phyloP scores from a whole-genome alignment of 2,113 vertebrate species.

The Colinus virginianus region DNA sequence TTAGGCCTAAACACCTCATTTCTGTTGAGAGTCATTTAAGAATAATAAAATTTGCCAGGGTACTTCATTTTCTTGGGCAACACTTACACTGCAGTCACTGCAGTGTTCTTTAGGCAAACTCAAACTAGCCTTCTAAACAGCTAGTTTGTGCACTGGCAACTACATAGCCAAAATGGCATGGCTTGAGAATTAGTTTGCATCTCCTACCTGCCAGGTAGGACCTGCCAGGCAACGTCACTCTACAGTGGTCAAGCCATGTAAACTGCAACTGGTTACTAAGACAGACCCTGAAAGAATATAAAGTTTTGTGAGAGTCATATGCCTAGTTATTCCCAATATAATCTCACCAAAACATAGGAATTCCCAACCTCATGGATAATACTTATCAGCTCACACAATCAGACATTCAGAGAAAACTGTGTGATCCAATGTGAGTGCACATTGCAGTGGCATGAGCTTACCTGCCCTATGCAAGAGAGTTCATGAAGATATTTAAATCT shows the following conservation, averaged over 20 bases:
- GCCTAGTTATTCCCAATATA: not conserved
- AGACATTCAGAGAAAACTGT: not conserved
- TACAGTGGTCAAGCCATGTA: not conserved
- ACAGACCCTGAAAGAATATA: not conserved
- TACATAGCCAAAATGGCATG: not conserved
- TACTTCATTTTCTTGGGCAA: not conserved
- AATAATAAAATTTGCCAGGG: slow-evolving; percentile 20
- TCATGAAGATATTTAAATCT: not conserved
- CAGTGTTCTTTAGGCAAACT: not conserved
- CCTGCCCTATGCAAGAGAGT: not conserved
- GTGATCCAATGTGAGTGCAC: not conserved
- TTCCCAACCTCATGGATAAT: not conserved
- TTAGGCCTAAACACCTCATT: not conserved
- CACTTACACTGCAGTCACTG: not conserved
- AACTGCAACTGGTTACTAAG: not conserved
- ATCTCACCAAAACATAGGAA: not conserved
- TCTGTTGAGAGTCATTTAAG: slow-evolving; percentile 1
- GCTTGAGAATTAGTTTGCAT: not conserved
- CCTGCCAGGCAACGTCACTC: accelerated
- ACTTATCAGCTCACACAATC: not conserved
- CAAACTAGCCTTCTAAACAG: not conserved
- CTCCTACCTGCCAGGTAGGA: not conserved
- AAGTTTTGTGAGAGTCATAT: not conserved
- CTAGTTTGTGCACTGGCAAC: accelerated
- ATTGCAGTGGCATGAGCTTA: not conserved